Base-by-base conservation (phyloP, 2,888 invertebrate genomes). In the Odontocolon sp. region DNA sequence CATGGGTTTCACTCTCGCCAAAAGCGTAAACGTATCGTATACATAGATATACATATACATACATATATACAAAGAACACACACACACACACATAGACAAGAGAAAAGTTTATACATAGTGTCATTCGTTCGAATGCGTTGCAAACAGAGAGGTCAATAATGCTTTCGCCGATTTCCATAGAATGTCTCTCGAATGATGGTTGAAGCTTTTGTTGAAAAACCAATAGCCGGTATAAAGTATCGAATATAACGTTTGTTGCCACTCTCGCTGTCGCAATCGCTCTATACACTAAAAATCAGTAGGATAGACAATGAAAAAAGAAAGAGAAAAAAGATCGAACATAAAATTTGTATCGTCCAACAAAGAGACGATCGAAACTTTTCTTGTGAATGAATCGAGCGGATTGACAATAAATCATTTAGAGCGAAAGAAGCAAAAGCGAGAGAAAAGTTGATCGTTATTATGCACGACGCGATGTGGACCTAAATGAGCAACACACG, bases 151-250 rank as follows among this genome's bases (percentile, higher is more conserved):
- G 36, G 56, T 67, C 54, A 33, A 67, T 56, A 67, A 67, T 76
- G 76, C 76, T 76, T 76, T 71, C 76, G 56, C 70, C 54, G 54
- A 71, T 76, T 76, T 71, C 76, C 71, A 76, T 76, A 33, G 61
- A 59, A 64, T 14, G 18, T 33, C 50, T 36, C 16, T n/a, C 36
- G 45, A 14, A 5, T 18, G 31, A 9, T 2, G 18, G 23, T 14
- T 6, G 33, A 69, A 66, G 76, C 71, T 76, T 76, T 76, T 70
- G 70, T 76, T 47, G 38, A 28, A 45, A 70, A 56, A 63, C 6
- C 40, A 23, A 59, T 47, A 56, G n/a, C 16, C 54, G 18, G 16
- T 1, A n/a, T 33, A 18, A 2, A 11, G 28, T 9, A 9, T 14
- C 47, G 54, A 52, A 8, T 36, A 3, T 38, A 57, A 50, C 69